Evolutionary conservation across 2,797 vertebrate genomes (phyloP), one percentile per base, ranked within the genome.

Genomic region (Chromis chromis): DNA sequence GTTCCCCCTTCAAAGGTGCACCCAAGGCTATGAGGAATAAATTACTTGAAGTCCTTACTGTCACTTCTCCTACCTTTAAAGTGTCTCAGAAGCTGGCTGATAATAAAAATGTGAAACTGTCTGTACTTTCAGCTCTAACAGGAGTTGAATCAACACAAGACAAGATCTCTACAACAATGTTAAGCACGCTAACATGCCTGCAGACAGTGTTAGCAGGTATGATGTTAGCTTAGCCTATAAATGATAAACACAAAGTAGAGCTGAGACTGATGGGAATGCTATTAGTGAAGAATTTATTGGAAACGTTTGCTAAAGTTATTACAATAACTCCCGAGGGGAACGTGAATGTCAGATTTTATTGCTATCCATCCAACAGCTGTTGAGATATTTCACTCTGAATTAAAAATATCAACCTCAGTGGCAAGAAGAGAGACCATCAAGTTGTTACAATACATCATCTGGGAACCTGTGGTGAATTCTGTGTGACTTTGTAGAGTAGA

Each of bases 11-110:
- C 61, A 67, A 65, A 69, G 55, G n/a, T 65, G 17, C 6, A 1
- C 79, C 22, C 16, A 2, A 63, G 48, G 62, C 69, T 40, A 24
- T 54, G 28, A 65, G 28, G 36, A 69, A 36, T 69, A 4, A 57
- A 42, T n/a, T 40, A 36, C 48, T 44, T 50, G 49, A 3, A 57
- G 19, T 40, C 9, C 11, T 28, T 13, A 25, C 13, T 5, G 71
- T 55, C 39, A 22, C 11, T 59, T 19, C 50, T 56, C 49, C 31
- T 54, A 13, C 17, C 4, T 27, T 44, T 6, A 6, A 10, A n/a
- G 6, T 24, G 6, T 67, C 42, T 74, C 54, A 63, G 70, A 67
- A 7, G 33, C 40, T 8, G 19, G 44, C 44, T 46, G 16, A 17
- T 44, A 17, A 13, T 65, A 11, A 6, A 54, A 56, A 25, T 46